Evolutionary conservation across 2,113 vertebrate species (phyloP).

Genomic region (Carettochelys insculpta): DNA sequence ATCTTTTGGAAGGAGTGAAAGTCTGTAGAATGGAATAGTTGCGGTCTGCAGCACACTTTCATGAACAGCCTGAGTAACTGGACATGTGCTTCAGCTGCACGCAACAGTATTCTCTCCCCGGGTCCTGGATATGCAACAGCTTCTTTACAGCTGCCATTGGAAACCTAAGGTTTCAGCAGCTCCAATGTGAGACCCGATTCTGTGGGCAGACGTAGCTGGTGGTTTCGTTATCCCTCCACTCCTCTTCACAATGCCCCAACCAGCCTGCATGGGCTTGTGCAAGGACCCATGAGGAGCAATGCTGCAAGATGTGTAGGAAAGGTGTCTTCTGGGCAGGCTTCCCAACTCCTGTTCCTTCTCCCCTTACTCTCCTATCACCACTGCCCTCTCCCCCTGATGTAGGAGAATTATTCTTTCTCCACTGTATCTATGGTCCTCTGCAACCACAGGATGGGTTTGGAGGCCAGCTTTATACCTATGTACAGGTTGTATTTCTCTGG

Average conservation of each 20-base stretch:
- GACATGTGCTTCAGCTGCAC: background rate
- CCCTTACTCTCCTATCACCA: background rate
- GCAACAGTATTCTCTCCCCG: background rate
- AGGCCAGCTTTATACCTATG: background rate
- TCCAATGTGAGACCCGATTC: background rate
- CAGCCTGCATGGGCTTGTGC: background rate
- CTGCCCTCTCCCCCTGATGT: too few relatives aligned
- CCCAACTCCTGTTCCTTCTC: background rate
- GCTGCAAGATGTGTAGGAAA: background rate
- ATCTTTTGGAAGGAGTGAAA: background rate
- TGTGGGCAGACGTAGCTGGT: background rate
- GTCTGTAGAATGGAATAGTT: background rate
- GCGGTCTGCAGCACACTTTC: background rate
- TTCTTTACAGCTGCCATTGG: background rate
- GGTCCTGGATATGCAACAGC: background rate
- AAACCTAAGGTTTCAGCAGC: background rate
- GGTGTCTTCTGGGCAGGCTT: background rate
- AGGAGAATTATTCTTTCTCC: background rate
- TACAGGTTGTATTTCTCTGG: background rate
- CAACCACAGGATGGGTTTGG: background rate
- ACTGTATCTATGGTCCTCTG: background rate
- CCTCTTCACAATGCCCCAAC: background rate
- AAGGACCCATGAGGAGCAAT: background rate
- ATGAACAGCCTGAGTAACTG: background rate
- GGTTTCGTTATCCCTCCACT: background rate